Conservation (phyloP, 2,888 invertebrate species). For the Eucera pruinosa region DNA sequence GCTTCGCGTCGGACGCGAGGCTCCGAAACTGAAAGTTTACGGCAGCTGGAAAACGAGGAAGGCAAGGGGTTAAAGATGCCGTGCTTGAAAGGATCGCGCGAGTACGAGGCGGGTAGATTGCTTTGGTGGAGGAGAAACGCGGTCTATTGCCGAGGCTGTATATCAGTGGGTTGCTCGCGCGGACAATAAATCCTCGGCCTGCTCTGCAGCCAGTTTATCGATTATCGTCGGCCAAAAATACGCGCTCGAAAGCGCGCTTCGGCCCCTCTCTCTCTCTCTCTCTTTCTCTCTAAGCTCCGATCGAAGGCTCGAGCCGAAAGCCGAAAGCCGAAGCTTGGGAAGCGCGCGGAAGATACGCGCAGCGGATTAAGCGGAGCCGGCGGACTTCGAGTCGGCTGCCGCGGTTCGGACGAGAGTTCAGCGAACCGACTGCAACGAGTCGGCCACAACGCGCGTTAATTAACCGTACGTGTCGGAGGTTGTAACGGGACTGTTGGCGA, state of each 20-base stretch:
- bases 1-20: no score
- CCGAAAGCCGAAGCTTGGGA: no score
- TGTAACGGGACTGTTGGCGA: neutral
- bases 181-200: constrained; percentile 43
- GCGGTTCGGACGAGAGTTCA: constrained; percentile 36
- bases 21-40: no score
- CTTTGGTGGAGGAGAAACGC: no score
- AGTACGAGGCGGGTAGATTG: no score
- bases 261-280: constrained; percentile 5
- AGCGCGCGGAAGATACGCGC: no score
- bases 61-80: no score
- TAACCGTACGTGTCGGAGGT: constrained; percentile 53
- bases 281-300: neutral
- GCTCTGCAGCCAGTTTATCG: constrained; percentile 51
- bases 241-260: constrained; percentile 55
- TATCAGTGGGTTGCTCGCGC: no score
- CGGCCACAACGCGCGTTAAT: constrained; percentile 52
- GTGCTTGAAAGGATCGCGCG: no score
- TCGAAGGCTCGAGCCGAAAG: neutral
- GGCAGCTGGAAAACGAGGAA: no score
- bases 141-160: no score
- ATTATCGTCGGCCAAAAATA: constrained; percentile 63
- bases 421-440: constrained; percentile 15
- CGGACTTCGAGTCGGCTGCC: neutral
- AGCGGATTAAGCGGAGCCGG: no score